These are phyloP conservation scores for Siniperca chuatsi DNA, from an alignment of 2,113 vertebrate species.

Conservation along the genomic window DNA sequence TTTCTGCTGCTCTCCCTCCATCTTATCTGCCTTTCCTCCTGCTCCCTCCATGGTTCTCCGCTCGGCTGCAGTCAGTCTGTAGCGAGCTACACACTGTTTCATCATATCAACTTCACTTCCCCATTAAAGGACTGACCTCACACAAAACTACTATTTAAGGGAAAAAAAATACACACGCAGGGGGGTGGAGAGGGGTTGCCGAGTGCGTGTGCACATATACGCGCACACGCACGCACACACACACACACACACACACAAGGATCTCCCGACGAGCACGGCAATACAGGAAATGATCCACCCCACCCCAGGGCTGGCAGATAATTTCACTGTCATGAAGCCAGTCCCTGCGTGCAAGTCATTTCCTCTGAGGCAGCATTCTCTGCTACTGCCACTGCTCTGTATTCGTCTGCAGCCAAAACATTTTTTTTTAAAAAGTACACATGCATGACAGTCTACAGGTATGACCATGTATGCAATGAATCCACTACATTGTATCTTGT, in stretches of 20 bases:
- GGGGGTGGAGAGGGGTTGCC: constrained; percentile 5
- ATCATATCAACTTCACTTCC: constrained; percentile 68
- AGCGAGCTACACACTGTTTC: constrained; percentile 50
- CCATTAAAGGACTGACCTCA: constrained; percentile 79
- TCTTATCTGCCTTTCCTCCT: constrained; percentile 40
- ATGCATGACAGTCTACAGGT: constrained; percentile 6
- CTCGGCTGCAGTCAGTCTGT: constrained; percentile 50
- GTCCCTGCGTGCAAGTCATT: constrained; percentile 86
- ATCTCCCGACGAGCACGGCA: constrained; percentile 67
- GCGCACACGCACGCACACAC: constrained; percentile 20
- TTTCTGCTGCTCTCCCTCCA: constrained; percentile 20
- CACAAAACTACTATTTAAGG: constrained; percentile 85
- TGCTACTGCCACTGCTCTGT: constrained; percentile 25
- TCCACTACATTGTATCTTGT: background rate
- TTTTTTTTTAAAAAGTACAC: background rate
- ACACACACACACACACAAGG: constrained; percentile 46
- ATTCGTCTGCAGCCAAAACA: background rate
- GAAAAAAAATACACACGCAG: constrained; percentile 69
- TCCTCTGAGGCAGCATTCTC: constrained; percentile 82
- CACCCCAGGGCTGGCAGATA: constrained; percentile 81
- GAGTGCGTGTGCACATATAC: constrained; percentile 21
- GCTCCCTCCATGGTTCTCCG: constrained; percentile 37
- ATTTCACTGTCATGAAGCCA: constrained; percentile 84
- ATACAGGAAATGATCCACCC: constrained; percentile 89
- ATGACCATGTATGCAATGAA: background rate